Base-by-base conservation (phyloP, 2,113 vertebrate genomes). In the Halichoerus grypus region DNA sequence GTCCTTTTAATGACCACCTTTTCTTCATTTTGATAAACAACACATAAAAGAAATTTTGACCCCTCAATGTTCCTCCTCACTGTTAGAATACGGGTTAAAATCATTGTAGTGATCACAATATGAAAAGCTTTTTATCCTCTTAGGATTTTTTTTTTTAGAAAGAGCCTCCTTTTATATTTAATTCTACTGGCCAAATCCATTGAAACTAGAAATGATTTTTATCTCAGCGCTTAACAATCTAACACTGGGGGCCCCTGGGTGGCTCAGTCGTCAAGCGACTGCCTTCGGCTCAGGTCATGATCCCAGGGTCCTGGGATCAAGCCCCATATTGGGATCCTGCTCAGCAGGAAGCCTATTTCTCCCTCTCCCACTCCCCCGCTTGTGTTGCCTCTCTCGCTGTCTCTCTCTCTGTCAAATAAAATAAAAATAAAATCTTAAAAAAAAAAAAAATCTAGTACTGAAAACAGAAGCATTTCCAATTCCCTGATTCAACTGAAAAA, bases 131-230 rank as follows among this genome's bases (percentile, higher is more conserved):
- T 90, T 88, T 87, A 87, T 95, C 53, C 39, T 94, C 79, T 97
- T 55, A 28, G 16, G 6, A 88, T 77, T 93, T 97, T 67, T 67
- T 67, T 55, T 31, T 97, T 93, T 79, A 91, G 7, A 85, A 96
- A 95, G 4, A 83, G 15, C 7, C 5, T 77, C 71, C 31, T 90
- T 90, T 92, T 94, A 90, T 76, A 94, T 90, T 97, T 83, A 90
- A 96, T 90, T 97, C 24, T 80, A 65, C 16, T 92, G 39, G 28
- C 28, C 72, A 95, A 81, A 97, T 97, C 57, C 67, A 19, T 42
- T 95, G 85, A 91, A 88, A 83, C 74, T 19, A 79, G 51, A 95
- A n/a, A 39, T 22, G 39, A 97, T 97, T 97, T 94, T 98, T 92
- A 97, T 55, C 77, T 97, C 46, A 95, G 49, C 74, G 88, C 79